These are phyloP conservation scores for Actinernus sp. DNA, from an alignment of 92 coral and sea anemone species.

Conservation along the genomic window DNA sequence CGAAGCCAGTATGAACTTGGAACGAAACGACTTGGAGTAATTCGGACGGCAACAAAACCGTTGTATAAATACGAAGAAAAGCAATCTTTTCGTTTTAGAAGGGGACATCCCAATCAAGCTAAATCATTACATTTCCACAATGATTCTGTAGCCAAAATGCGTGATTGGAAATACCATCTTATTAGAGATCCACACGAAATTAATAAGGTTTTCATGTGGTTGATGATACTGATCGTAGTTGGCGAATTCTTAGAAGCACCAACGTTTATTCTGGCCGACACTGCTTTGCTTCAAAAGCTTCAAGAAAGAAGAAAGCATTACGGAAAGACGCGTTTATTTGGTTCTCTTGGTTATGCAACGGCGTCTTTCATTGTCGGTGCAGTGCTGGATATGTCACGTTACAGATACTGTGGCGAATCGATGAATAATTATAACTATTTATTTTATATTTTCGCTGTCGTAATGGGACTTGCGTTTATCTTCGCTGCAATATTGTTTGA, in stretches of 20 bases:
- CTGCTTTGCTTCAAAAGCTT: slow-evolving; percentile 88
- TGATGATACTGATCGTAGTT: slow-evolving; percentile 77
- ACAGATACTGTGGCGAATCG: slow-evolving; percentile 81
- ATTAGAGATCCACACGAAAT: slow-evolving; percentile 79
- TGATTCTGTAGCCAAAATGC: not conserved
- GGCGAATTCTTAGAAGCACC: slow-evolving; percentile 98
- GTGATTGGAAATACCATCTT: too few relatives aligned
- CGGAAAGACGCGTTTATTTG: slow-evolving; percentile 95
- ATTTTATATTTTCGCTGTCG: slow-evolving; percentile 82
- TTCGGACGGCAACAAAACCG: not conserved
- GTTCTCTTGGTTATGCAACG: slow-evolving; percentile 88
- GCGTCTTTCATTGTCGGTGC: slow-evolving; percentile 97
- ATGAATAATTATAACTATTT: slow-evolving; percentile 88
- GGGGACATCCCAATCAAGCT: not conserved
- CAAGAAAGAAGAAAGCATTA: slow-evolving; percentile 87
- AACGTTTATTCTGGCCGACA: slow-evolving; percentile 91
- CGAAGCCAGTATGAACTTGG: slow-evolving; percentile 7
- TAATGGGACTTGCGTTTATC: slow-evolving; percentile 81
- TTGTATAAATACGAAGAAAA: not conserved
- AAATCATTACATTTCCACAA: not conserved
- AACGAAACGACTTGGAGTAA: not conserved
- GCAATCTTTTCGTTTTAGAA: not conserved
- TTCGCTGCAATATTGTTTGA: slow-evolving; percentile 81
- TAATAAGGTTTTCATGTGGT: slow-evolving; percentile 57
- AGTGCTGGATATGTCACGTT: slow-evolving; percentile 80